Evolutionary conservation across 2,888 invertebrate species (phyloP), one percentile per base, ranked within the genome.

Genomic region (Thecophora atra): DNA sequence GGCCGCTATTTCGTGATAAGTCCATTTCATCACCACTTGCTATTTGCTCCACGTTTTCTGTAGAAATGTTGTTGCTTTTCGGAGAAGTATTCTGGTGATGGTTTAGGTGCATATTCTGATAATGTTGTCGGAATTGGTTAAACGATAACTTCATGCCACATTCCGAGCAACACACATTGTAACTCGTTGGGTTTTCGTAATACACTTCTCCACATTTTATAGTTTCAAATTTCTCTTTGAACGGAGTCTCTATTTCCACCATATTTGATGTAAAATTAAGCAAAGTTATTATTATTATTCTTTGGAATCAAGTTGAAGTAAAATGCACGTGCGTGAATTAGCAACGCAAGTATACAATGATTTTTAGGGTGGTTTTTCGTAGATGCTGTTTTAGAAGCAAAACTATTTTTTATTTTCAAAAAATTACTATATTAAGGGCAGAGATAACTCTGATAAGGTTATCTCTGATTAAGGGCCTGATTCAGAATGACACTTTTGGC

Each of bases 161-260:
- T 4, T 80, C 64, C 26, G 79, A 77, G 56, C 83, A 83, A 67
- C 78, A 77, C 2, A 84, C 78, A 72, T 80, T 76, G 71, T 81
- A 83, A 62, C 72, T 78, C 1, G 75, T 71, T 17, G 83, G 78
- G 3, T 80, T 77, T 15, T 78, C 70, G 47, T 79, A 84, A 6
- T 78, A 76, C 0, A 83, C 79, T 65, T 84, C 85, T 8, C 83
- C 83, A 63, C 83, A 83, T 67, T 82, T 82, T 13, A 81, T 76
- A 62, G 81, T 81, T 54, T 54, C 13, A 54, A 54, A 54, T 21
- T 21, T 54, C n/a, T 21, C 24, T 54, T 54, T 54, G 21, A 8
- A 54, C n/a, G 21, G 19, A 3, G 7, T 24, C n/a, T 21, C 7
- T 47, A n/a, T 8, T 5, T 5, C 47, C 47, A 47, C 1, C 15